Evolutionary conservation across 2,113 vertebrate species (phyloP).

Genomic region (Hemichromis elongatus): DNA sequence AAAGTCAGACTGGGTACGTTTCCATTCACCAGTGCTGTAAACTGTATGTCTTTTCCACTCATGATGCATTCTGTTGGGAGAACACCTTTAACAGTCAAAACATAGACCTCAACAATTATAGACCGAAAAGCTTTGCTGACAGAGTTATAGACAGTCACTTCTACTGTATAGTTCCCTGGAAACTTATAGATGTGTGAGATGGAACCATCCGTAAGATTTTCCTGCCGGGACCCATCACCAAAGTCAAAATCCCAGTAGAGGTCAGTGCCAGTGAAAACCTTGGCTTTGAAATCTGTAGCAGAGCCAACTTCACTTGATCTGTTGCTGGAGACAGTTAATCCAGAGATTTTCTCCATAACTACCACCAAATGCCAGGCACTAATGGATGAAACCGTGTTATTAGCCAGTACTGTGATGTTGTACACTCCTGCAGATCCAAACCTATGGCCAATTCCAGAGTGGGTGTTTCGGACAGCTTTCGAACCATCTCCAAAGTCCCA

Average conservation of each 20-base stretch:
- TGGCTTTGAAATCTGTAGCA: constrained; percentile 50
- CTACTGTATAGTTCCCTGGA: constrained; percentile 66
- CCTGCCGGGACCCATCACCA: constrained; percentile 64
- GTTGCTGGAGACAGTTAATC: constrained; percentile 49
- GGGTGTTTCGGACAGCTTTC: not conserved
- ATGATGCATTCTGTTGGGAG: constrained; percentile 53
- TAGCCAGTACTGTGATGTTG: constrained; percentile 68
- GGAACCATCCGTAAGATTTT: constrained; percentile 35
- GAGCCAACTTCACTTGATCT: constrained; percentile 56
- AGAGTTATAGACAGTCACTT: constrained; percentile 59
- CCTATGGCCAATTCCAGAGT: constrained; percentile 26
- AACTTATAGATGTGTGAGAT: constrained; percentile 62
- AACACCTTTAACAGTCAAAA: constrained; percentile 55
- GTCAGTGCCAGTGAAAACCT: constrained; percentile 50
- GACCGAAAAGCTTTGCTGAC: constrained; percentile 48
- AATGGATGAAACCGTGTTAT: constrained; percentile 57
- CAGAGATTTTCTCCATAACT: constrained; percentile 61
- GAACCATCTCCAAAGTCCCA: constrained; percentile 73
- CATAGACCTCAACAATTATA: constrained; percentile 54
- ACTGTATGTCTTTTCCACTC: constrained; percentile 19
- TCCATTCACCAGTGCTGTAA: constrained; percentile 58
- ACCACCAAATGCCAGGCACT: constrained; percentile 46
- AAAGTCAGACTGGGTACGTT: constrained; percentile 52
- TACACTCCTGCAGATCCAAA: constrained; percentile 59
- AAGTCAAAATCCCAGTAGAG: constrained; percentile 73